A percentile compares a stretch with the other conserved stretches of the same genome.
Conservation (phyloP, 2,888 invertebrate genomes). For the Drosophila kambysellisi region DNA sequence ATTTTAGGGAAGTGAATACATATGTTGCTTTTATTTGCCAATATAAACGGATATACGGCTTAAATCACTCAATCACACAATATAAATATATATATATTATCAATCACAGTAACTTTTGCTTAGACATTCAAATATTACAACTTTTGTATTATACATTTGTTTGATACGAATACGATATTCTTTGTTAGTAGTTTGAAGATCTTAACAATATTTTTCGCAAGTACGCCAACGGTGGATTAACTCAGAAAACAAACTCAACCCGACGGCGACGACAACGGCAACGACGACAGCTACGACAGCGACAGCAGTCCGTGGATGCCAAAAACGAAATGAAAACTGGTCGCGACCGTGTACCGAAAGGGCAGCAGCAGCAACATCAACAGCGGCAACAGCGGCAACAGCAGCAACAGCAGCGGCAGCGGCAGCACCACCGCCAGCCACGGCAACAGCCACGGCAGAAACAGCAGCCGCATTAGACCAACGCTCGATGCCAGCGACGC, state of each 20-base stretch:
- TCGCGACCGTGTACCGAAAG: slow-evolving; percentile 64
- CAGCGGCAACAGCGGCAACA: slow-evolving; percentile 11
- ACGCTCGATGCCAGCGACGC: slow-evolving; percentile 29
- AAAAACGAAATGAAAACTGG: slow-evolving; percentile 75
- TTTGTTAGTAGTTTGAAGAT: neutral
- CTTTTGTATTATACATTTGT: neutral
- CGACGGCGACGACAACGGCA: slow-evolving; percentile 51
- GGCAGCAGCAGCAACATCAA: slow-evolving; percentile 42
- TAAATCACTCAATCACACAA: neutral
- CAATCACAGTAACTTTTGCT: slow-evolving; percentile 13
- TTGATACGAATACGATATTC: neutral
- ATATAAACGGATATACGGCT: neutral
- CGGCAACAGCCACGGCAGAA: slow-evolving; percentile 25
- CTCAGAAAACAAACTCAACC: slow-evolving; percentile 42
- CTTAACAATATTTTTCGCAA: slow-evolving; percentile 9
- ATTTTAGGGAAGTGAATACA: neutral
- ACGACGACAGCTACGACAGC: slow-evolving; percentile 42
- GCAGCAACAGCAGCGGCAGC: slow-evolving; percentile 15
- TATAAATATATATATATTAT: neutral
- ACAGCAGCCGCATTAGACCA: slow-evolving; percentile 26
- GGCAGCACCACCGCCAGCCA: slow-evolving; percentile 2
- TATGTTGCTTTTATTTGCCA: neutral
- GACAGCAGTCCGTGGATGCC: slow-evolving; percentile 63
- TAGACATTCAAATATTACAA: neutral
- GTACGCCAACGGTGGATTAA: slow-evolving; percentile 24